Base-by-base conservation (phyloP, 2,888 invertebrate genomes). In the Eurois occulta region DNA sequence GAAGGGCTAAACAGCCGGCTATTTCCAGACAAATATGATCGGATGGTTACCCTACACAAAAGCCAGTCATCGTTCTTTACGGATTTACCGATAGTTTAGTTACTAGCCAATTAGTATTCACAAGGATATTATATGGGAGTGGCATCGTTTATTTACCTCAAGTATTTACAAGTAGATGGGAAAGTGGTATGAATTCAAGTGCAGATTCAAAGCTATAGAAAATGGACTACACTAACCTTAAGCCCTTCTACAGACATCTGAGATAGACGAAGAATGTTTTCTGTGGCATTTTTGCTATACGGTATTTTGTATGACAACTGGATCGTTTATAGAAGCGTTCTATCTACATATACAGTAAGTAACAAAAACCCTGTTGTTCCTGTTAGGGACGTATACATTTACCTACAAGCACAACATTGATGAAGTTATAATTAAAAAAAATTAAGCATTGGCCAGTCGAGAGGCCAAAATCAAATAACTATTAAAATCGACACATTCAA, bases 101-200 rank as follows among this genome's bases (percentile, higher is more conserved):
- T 38, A 38, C 43, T n/a, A 72, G 60, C 64, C 71, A 75, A 82
- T 82, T 75, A 82, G 71, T 41, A 72, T 65, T n/a, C n/a, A n/a
- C n/a, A n/a, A n/a, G n/a, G 83, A 66, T 55, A 81, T 60, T 80
- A 55, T 66, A 80, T 60, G 73, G 16, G n/a, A 28, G 46, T 0
- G 24, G 21, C 21, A 60, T 52, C 10, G 38, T 78, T 52, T 84
- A 84, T 79, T 66, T 69, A 69, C 60, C 43, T 46, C 18, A 38
- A 52, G 58, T 55, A n/a, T n/a, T n/a, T n/a, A 11, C 21, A 2
- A 64, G 43, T 46, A 38, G 32, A 84, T 66, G 28, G 10, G 60
- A 70, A 80, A 84, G 79, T 83, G 8, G 55, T 48, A 38, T 79
- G 0, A 13, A 82, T 68, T 43, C 52, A 52, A 6, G 41, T 48